A percentile compares a stretch with the other conserved stretches of the same genome.
Evolutionary conservation across 2,888 invertebrate genomes (phyloP).

Genomic region (Chymomyza fuscimana): DNA sequence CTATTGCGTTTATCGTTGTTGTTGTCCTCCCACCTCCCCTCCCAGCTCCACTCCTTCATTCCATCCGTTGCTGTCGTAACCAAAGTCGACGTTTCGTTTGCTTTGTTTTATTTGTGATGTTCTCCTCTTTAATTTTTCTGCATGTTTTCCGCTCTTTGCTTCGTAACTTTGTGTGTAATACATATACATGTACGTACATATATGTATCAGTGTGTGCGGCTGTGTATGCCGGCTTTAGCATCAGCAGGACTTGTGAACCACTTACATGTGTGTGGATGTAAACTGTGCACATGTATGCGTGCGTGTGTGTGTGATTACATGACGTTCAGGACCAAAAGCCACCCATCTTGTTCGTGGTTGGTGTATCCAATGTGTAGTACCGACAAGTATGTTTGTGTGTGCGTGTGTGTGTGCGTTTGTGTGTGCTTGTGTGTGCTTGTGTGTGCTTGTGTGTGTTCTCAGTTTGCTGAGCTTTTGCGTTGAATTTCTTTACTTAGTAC

Average conservation of each 20-base stretch:
- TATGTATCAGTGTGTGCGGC: slow-evolving; percentile 9
- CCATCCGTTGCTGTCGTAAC: slow-evolving; percentile 5
- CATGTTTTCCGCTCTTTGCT: slow-evolving; percentile 45
- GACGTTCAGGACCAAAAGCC: slow-evolving; percentile 35
- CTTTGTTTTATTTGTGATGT: slow-evolving; percentile 43
- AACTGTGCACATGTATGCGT: slow-evolving; percentile 4
- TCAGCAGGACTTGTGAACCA: slow-evolving; percentile 2
- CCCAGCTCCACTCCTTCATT: slow-evolving; percentile 7
- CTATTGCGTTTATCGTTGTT: slow-evolving; percentile 13
- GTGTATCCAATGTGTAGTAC: slow-evolving; percentile 7
- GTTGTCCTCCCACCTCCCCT: neutral
- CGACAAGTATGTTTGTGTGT: neutral
- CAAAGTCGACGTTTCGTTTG: slow-evolving; percentile 20
- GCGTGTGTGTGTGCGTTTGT: neutral
- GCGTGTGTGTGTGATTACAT: slow-evolving; percentile 19
- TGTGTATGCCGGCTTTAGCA: slow-evolving; percentile 2
- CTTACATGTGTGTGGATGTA: slow-evolving; percentile 4
- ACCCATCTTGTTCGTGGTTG: slow-evolving; percentile 12
- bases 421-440: neutral
- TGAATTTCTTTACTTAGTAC: neutral
- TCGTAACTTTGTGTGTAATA: slow-evolving; percentile 23
- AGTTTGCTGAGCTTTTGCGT: neutral
- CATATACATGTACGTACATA: slow-evolving; percentile 23
- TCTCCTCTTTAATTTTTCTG: slow-evolving; percentile 46
- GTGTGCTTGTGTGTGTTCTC: neutral